A percentile compares a stretch with the other conserved stretches of the same genome.
These are phyloP conservation scores for Acyrthosiphon pisum DNA, from an alignment of 1,140 invertebrate species.

Conservation along the genomic window DNA sequence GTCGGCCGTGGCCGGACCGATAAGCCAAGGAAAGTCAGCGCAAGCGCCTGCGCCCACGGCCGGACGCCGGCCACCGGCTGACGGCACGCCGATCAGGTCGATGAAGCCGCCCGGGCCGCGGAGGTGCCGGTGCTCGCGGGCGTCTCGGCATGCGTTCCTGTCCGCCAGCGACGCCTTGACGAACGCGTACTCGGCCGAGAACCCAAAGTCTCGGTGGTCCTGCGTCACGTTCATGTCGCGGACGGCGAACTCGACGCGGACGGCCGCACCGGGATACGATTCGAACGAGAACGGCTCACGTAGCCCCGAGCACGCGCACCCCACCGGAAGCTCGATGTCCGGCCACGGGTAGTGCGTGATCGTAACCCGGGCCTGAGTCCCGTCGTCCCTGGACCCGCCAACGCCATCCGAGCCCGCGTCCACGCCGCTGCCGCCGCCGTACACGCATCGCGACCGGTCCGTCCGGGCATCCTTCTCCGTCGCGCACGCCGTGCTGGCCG, in stretches of 20 bases:
- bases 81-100: conserved; percentile 63
- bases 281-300: conserved; percentile 69
- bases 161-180: conserved; percentile 60
- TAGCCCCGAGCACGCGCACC: conserved; percentile 78
- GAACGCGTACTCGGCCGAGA: conserved; percentile 70
- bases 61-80: conserved; percentile 63
- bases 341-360: conserved; percentile 74
- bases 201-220: conserved; percentile 80
- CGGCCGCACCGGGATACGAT: conserved; percentile 71
- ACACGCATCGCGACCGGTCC: conserved; percentile 72
- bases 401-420: conserved; percentile 58
- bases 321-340: conserved; percentile 72
- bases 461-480: conserved; percentile 72
- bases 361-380: conserved; percentile 69
- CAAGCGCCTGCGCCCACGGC: conserved; percentile 66
- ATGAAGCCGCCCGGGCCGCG: conserved; percentile 77
- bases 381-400: conserved; percentile 59
- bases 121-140: conserved; percentile 70
- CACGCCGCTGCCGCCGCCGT: conserved; percentile 70
- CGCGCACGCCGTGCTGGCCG: conserved; percentile 65
- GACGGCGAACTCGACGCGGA: conserved; percentile 77
- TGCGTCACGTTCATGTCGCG: conserved; percentile 82
- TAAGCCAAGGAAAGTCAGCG: conserved; percentile 78
- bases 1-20: conserved; percentile 74
- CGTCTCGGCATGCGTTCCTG: conserved; percentile 68